Conservation (phyloP, 2,113 vertebrate genomes). For the Phyllostomus discolor region DNA sequence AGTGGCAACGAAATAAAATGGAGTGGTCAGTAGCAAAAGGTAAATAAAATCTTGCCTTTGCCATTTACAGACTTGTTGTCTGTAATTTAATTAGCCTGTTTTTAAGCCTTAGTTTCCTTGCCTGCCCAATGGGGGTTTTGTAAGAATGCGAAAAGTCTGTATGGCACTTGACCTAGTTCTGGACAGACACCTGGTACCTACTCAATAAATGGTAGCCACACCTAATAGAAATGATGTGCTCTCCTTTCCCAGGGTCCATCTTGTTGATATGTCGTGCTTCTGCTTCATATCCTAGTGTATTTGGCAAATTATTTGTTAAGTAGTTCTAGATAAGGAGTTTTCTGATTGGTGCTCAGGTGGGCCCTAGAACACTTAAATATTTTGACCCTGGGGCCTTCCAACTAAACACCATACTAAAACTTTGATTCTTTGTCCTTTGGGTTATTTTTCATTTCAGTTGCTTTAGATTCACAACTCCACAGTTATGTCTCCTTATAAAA, state of each 20-base stretch:
- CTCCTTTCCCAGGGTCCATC: background rate
- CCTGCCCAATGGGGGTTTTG: background rate
- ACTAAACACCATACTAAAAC: background rate
- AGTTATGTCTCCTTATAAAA: conserved; percentile 20
- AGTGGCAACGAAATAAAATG: background rate
- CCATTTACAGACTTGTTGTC: background rate
- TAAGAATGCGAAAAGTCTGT: background rate
- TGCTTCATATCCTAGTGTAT: background rate
- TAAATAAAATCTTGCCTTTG: background rate
- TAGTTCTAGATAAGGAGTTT: background rate
- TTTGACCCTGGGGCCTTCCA: background rate
- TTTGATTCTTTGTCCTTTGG: background rate
- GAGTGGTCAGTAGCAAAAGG: background rate
- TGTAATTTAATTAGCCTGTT: background rate
- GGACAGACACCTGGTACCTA: background rate
- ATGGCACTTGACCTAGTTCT: background rate
- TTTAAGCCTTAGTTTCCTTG: background rate
- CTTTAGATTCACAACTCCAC: background rate
- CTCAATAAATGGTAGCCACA: background rate
- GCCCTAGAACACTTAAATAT: background rate
- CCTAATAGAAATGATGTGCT: background rate
- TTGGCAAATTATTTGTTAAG: background rate
- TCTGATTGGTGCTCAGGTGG: background rate
- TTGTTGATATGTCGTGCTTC: background rate
- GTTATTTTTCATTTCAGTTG: conserved; percentile 38